These are phyloP conservation scores for Lepilemur ruficaudatus DNA, from an alignment of 2,797 vertebrate species.

Conservation along the genomic window DNA sequence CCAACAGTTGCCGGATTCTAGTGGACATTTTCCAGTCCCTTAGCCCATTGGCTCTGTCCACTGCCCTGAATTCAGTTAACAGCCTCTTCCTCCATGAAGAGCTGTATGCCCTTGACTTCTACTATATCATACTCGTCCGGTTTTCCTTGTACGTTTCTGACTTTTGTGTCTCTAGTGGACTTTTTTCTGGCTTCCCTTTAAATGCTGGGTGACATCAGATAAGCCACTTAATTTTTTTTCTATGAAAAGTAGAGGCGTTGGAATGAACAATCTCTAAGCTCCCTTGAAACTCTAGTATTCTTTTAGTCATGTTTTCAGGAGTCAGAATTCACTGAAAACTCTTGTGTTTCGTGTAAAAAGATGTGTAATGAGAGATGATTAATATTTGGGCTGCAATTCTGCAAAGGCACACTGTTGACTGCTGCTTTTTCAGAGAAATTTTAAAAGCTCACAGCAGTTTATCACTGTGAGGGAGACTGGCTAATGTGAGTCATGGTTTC, in stretches of 20 bases:
- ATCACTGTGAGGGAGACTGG: background rate
- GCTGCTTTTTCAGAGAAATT: constrained; percentile 39
- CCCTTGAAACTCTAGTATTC: background rate
- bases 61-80: background rate
- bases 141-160: background rate
- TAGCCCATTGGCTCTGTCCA: background rate
- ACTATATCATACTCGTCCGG: background rate
- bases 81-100: background rate
- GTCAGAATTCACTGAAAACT: background rate
- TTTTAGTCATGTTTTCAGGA: background rate
- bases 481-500: constrained; percentile 1
- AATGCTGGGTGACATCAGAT: background rate
- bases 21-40: background rate
- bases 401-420: background rate
- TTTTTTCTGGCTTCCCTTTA: background rate
- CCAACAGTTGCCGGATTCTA: background rate
- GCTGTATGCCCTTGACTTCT: background rate
- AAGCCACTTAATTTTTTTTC: background rate
- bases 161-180: background rate
- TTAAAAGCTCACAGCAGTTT: constrained; percentile 28
- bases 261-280: background rate
- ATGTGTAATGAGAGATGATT: background rate
- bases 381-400: background rate
- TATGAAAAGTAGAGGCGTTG: background rate
- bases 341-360: constrained; percentile 37